These are phyloP conservation scores for Leucoptera coffeella DNA, from an alignment of 2,888 invertebrate species.

Conservation along the genomic window DNA sequence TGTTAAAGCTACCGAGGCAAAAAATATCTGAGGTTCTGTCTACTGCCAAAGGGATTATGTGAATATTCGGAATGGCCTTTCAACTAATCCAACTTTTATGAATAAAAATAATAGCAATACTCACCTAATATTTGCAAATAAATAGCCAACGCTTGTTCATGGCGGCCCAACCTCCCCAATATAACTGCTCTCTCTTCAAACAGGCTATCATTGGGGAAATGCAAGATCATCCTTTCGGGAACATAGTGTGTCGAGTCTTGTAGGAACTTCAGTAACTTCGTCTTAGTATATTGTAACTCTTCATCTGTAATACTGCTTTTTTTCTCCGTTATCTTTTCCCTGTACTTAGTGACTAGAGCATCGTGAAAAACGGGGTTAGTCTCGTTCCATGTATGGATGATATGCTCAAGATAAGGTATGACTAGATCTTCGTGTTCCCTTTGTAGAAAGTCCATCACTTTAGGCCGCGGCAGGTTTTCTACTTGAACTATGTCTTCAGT, in stretches of 20 bases:
- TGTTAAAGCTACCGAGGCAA: too few species aligned
- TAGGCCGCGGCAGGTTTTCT: slow-evolving; percentile 80
- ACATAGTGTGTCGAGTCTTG: slow-evolving; percentile 76
- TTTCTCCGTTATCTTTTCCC: slow-evolving; percentile 59
- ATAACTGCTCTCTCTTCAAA: slow-evolving; percentile 94
- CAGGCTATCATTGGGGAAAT: slow-evolving; percentile 79
- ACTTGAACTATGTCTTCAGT: slow-evolving; percentile 85
- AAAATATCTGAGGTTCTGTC: too few species aligned
- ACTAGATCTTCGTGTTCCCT: slow-evolving; percentile 74
- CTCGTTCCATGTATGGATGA: slow-evolving; percentile 87
- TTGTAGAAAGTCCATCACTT: slow-evolving; percentile 84
- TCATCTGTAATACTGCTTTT: slow-evolving; percentile 24
- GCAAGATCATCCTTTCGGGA: slow-evolving; percentile 78
- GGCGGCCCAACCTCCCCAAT: slow-evolving; percentile 81
- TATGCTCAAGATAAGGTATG: slow-evolving; percentile 91
- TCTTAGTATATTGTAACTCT: slow-evolving; percentile 29
- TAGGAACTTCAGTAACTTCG: slow-evolving; percentile 69
- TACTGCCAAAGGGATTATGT: too few species aligned
- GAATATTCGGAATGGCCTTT: too few species aligned
- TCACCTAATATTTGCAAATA: slow-evolving; percentile 86
- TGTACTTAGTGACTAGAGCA: slow-evolving; percentile 81
- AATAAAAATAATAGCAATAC: too few species aligned
- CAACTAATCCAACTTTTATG: too few species aligned
- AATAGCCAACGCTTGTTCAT: slow-evolving; percentile 89
- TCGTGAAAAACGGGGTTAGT: slow-evolving; percentile 83